phyloP scores from a whole-genome alignment of 2,888 invertebrate species.

The Melieria picta region DNA sequence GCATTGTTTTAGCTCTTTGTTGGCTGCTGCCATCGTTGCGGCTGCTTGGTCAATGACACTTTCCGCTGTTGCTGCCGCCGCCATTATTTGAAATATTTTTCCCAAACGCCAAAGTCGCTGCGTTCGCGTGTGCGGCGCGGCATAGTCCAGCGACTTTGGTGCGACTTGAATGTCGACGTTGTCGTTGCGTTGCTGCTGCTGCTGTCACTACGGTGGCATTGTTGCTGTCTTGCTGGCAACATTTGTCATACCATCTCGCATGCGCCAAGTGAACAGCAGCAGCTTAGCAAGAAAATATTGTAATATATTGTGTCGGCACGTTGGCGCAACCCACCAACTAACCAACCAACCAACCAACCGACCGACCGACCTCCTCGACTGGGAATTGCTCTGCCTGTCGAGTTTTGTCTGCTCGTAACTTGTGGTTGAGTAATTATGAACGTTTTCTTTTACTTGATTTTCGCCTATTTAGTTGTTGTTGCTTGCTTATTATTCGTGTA shows the following conservation, averaged over 20 bases:
- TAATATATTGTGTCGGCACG: no score
- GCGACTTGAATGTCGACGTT: neutral
- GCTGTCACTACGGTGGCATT: neutral
- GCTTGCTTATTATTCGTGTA: neutral
- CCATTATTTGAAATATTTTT: constrained; percentile 27
- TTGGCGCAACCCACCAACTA: no score
- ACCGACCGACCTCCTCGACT: constrained; percentile 31
- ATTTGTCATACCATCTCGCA: neutral
- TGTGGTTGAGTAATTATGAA: constrained; percentile 38
- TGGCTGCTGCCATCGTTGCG: constrained; percentile 12
- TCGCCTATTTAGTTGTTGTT: neutral
- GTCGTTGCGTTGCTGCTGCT: neutral
- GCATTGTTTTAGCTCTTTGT: constrained; percentile 15
- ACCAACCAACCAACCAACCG: no score
- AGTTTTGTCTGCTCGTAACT: neutral
- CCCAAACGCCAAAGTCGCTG: constrained; percentile 3
- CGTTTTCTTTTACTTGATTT: constrained; percentile 6
- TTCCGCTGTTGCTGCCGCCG: constrained; percentile 38
- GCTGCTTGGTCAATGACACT: constrained; percentile 58
- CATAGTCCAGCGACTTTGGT: neutral
- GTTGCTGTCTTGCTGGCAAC: constrained; percentile 5
- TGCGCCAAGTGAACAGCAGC: constrained; percentile 1
- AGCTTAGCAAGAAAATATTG: constrained; percentile 11
- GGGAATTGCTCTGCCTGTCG: neutral
- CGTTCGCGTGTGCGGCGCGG: neutral